These are phyloP conservation scores for Latrodectus geometricus DNA, from an alignment of 1,140 invertebrate genomes.

Conservation along the genomic window DNA sequence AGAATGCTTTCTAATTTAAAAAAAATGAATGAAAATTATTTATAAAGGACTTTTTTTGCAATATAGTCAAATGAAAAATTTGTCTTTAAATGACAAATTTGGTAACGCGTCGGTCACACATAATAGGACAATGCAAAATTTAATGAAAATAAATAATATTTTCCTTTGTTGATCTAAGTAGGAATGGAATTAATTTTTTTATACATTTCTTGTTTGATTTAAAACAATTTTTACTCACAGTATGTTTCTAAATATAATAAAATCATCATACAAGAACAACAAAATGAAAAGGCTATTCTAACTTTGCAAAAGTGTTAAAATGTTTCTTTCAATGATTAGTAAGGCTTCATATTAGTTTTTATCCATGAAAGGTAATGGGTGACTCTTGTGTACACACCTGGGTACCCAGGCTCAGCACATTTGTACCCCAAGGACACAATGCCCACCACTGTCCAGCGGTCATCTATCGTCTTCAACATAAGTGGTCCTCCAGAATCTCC, in stretches of 20 bases:
- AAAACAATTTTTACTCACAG: background rate
- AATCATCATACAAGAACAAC: background rate
- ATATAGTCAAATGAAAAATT: no score
- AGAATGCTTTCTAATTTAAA: no score
- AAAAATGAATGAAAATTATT: no score
- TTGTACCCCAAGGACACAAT: conserved; percentile 92
- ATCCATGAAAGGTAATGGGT: conserved; percentile 66
- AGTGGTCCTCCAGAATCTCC: conserved; percentile 83
- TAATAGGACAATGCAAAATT: no score
- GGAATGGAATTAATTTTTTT: no score
- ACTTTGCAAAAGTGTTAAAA: background rate
- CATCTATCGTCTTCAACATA: conserved; percentile 75
- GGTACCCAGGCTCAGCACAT: conserved; percentile 69
- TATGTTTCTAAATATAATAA: background rate
- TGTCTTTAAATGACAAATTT: no score
- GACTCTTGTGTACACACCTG: conserved; percentile 68
- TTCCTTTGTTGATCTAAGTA: no score
- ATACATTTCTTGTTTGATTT: no score
- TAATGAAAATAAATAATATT: no score
- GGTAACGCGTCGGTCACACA: no score
- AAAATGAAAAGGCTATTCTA: background rate
- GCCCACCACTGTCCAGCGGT: conserved; percentile 73
- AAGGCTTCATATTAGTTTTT: conserved; percentile 6
- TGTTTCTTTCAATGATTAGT: conserved; percentile 1
- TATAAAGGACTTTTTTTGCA: no score